Evolutionary conservation across 1,140 invertebrate species (phyloP).

Genomic region (Delia radicum): DNA sequence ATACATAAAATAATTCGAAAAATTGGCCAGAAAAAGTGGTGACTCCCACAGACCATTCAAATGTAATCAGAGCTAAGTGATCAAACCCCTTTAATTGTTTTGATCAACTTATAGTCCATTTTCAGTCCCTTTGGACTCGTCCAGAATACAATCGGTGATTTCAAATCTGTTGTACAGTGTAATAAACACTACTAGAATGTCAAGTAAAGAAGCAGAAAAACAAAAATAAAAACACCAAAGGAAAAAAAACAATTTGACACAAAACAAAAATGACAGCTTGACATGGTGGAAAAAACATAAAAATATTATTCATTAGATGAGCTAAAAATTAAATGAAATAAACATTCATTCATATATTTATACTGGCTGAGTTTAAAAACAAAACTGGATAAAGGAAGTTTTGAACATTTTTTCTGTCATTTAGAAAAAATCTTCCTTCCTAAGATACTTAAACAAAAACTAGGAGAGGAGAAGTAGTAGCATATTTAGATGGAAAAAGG

Average conservation of each 20-base stretch:
- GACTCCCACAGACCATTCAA: no score
- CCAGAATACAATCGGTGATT: no score
- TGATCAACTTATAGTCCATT: no score
- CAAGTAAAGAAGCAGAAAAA: not conserved
- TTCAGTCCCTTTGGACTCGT: no score
- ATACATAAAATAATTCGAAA: no score
- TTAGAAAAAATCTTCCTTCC: constrained; percentile 14
- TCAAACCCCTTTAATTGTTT: no score
- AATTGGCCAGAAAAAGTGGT: no score
- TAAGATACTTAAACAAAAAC: not conserved
- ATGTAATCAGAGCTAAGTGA: no score
- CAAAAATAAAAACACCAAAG: not conserved
- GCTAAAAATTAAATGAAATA: not conserved
- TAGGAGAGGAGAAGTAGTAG: not conserved
- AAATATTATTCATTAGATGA: constrained; percentile 16
- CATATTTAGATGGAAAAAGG: not conserved
- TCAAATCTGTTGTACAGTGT: no score
- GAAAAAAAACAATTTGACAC: constrained; percentile 9
- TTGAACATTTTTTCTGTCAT: not conserved
- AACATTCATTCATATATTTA: constrained; percentile 10
- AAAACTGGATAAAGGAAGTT: constrained; percentile 15
- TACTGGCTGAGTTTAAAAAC: not conserved
- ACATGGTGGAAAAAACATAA: not conserved
- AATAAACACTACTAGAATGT: no score
- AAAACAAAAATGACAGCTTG: constrained; percentile 22